A percentile compares a stretch with the other conserved stretches of the same genome.
Conservation (phyloP, 2,888 invertebrate genomes). For the Xestia sexstrigata region DNA sequence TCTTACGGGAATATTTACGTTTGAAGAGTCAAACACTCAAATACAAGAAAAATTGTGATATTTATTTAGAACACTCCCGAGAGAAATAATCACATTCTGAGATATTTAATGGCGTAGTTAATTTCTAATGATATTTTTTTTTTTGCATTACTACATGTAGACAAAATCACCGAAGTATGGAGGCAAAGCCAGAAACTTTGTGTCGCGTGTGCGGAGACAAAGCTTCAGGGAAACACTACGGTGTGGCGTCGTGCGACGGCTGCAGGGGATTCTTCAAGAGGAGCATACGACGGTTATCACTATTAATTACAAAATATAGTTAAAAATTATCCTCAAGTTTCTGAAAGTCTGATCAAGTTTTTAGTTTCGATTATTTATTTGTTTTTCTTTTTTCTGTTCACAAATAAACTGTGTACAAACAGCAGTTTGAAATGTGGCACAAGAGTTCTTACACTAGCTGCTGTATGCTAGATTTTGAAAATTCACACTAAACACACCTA, state of each 20-base stretch:
- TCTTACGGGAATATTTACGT: too few species aligned
- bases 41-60: too few species aligned
- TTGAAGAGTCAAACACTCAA: too few species aligned
- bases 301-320: background rate
- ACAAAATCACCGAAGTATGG: slow-evolving; percentile 63
- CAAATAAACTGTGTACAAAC: background rate
- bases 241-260: slow-evolving; percentile 95
- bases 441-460: background rate
- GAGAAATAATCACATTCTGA: too few species aligned
- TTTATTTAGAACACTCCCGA: too few species aligned
- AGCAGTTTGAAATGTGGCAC: background rate
- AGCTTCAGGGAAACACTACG: slow-evolving; percentile 96
- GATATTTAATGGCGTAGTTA: too few species aligned
- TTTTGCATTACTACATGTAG: slow-evolving; percentile 26
- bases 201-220: slow-evolving; percentile 97
- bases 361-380: background rate
- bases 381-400: too few species aligned
- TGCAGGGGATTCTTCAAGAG: slow-evolving; percentile 98
- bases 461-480: background rate
- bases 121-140: slow-evolving; percentile 1
- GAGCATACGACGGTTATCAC: slow-evolving; percentile 94
- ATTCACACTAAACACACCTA: background rate
- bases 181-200: slow-evolving; percentile 90
- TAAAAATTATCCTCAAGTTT: background rate
- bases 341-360: background rate